Conservation (phyloP, 2,797 vertebrate genomes). For the Cyprinodon diabolis region DNA sequence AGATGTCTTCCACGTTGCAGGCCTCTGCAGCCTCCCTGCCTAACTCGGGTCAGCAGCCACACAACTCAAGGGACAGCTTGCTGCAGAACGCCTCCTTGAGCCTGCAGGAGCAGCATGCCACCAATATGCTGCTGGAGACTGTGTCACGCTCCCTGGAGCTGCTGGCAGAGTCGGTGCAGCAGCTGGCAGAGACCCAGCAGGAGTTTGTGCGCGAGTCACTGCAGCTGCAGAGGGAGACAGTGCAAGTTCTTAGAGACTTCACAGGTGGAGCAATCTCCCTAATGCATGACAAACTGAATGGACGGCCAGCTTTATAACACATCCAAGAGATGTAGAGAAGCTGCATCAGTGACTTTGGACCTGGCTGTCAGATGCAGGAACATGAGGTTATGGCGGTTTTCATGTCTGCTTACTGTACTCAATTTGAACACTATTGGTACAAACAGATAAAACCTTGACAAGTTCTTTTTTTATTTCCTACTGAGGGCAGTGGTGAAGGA, state of each 20-base stretch:
- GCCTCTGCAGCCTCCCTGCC: slow-evolving; percentile 14
- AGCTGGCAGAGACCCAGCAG: slow-evolving; percentile 85
- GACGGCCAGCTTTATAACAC: slow-evolving; percentile 76
- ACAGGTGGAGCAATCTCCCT: slow-evolving; percentile 79
- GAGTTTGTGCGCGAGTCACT: slow-evolving; percentile 83
- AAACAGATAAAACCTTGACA: slow-evolving; percentile 22
- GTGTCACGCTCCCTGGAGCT: slow-evolving; percentile 84
- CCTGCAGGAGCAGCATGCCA: slow-evolving; percentile 83
- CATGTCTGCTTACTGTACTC: slow-evolving; percentile 53
- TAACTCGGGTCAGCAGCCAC: background rate
- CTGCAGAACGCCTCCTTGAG: slow-evolving; percentile 75
- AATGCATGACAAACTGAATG: slow-evolving; percentile 85
- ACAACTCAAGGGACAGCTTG: slow-evolving; percentile 65
- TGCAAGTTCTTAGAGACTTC: slow-evolving; percentile 84
- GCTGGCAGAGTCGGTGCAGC: slow-evolving; percentile 84
- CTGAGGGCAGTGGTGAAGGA: slow-evolving; percentile 45
- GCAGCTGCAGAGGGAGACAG: slow-evolving; percentile 82
- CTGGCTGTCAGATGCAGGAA: slow-evolving; percentile 51
- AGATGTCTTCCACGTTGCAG: slow-evolving; percentile 14
- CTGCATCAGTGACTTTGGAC: slow-evolving; percentile 43
- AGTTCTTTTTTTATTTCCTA: slow-evolving; percentile 37
- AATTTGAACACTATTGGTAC: slow-evolving; percentile 54
- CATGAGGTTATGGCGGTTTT: slow-evolving; percentile 37
- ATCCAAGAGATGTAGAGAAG: slow-evolving; percentile 12
- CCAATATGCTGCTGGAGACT: slow-evolving; percentile 80